A percentile compares a stretch with the other conserved stretches of the same genome.
These are phyloP conservation scores for Eubucco bourcierii DNA, from an alignment of 2,113 vertebrate genomes.

Conservation along the genomic window DNA sequence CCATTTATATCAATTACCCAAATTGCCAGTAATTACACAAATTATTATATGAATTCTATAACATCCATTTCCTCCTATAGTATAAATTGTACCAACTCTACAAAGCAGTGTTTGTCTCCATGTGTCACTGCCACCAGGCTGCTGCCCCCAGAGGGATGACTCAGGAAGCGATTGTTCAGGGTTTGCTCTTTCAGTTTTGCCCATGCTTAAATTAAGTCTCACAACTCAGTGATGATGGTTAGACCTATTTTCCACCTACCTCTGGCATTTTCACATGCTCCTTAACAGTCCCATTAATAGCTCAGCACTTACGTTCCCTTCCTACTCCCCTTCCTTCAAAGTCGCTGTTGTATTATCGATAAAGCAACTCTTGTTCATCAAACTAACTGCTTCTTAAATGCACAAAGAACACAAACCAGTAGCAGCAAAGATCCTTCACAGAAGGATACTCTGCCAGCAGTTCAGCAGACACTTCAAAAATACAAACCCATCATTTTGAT, in stretches of 20 bases:
- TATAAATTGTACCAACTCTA: not conserved
- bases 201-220: not conserved
- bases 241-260: not conserved
- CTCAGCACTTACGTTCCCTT: not conserved
- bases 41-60: not conserved
- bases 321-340: not conserved
- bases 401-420: not conserved
- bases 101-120: not conserved
- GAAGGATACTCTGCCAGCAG: not conserved
- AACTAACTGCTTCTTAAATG: too few relatives aligned
- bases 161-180: not conserved
- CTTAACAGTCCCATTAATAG: not conserved
- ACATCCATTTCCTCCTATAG: not conserved
- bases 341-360: not conserved
- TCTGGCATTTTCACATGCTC: not conserved
- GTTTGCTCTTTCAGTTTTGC: not conserved
- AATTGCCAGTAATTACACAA: not conserved
- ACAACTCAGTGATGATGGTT: too few relatives aligned
- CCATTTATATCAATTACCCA: not conserved
- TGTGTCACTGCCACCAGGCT: not conserved
- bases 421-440: not conserved
- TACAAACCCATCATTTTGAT: not conserved
- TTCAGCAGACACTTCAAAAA: not conserved
- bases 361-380: too few relatives aligned
- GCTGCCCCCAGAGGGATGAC: not conserved